Conservation (phyloP, 2,888 invertebrate species). For the Holacanthella duospinosa region DNA sequence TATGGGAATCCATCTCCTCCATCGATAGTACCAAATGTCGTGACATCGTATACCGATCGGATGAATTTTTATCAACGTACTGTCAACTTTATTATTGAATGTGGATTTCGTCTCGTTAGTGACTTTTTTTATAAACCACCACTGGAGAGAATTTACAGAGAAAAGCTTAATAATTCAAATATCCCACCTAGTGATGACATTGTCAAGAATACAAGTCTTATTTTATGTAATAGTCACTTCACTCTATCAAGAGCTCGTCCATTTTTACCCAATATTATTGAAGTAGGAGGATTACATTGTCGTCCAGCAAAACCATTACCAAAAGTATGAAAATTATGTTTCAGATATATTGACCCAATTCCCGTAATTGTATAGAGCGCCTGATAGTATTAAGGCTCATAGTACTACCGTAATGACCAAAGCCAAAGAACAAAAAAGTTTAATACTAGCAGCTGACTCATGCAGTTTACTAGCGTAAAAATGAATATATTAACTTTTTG, state of each 20-base stretch:
- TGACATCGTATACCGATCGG: constrained; percentile 1
- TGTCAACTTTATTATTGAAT: background rate
- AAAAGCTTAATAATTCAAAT: constrained; percentile 6
- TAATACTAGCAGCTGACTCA: no score
- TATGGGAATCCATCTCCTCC: constrained; percentile 15
- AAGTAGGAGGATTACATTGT: constrained; percentile 45
- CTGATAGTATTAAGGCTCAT: no score
- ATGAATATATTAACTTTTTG: no score
- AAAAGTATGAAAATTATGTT: constrained; percentile 9
- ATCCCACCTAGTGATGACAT: constrained; percentile 31
- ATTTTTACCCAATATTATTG: constrained; percentile 30
- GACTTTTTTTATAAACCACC: constrained; percentile 2
- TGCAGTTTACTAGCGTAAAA: no score
- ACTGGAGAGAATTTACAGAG: constrained; percentile 10
- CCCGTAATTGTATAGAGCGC: no score
- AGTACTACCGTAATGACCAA: no score
- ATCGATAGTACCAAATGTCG: constrained; percentile 11
- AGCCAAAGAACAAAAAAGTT: no score
- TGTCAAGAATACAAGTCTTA: constrained; percentile 31
- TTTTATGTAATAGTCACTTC: constrained; percentile 36
- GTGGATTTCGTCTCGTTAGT: background rate
- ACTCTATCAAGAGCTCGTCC: constrained; percentile 27
- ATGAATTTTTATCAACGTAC: constrained; percentile 16
- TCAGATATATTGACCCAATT: no score
- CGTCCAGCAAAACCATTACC: constrained; percentile 60